These are phyloP conservation scores for Acanthiza pusilla DNA, from an alignment of 2,797 vertebrate species.

Conservation along the genomic window DNA sequence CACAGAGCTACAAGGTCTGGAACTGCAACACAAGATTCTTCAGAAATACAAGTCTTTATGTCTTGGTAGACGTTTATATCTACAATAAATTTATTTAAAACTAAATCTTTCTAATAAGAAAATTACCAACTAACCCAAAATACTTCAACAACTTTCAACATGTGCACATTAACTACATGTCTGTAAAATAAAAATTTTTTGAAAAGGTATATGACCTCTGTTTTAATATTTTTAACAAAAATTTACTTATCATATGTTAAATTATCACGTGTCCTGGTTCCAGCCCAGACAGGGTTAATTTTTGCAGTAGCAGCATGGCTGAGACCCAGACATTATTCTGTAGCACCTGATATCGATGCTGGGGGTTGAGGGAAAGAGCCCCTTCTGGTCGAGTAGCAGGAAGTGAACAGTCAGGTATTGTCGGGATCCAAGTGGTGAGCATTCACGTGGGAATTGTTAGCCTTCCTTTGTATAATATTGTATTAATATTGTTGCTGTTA, in stretches of 20 bases:
- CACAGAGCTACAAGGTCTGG: background rate
- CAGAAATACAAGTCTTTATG: background rate
- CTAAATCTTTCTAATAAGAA: background rate
- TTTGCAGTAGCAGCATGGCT: background rate
- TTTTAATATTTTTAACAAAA: background rate
- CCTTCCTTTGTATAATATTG: background rate
- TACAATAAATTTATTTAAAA: background rate
- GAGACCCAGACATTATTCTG: background rate
- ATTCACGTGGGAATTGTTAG: background rate
- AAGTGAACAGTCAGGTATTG: accelerated
- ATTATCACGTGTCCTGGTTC: background rate
- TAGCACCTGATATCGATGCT: background rate
- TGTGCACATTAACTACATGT: background rate
- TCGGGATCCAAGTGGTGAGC: accelerated
- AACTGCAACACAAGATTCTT: background rate
- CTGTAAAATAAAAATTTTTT: background rate
- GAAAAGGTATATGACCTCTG: accelerated
- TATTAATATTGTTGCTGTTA: background rate
- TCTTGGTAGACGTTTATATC: background rate
- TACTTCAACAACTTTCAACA: background rate
- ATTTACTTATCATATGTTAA: background rate
- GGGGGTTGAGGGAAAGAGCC: background rate
- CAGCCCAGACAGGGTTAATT: background rate
- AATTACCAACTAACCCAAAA: background rate
- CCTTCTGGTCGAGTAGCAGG: accelerated